Evolutionary conservation across 2,113 vertebrate species (phyloP), one percentile per base, ranked within the genome.

Genomic region (Nesogale talazaci): DNA sequence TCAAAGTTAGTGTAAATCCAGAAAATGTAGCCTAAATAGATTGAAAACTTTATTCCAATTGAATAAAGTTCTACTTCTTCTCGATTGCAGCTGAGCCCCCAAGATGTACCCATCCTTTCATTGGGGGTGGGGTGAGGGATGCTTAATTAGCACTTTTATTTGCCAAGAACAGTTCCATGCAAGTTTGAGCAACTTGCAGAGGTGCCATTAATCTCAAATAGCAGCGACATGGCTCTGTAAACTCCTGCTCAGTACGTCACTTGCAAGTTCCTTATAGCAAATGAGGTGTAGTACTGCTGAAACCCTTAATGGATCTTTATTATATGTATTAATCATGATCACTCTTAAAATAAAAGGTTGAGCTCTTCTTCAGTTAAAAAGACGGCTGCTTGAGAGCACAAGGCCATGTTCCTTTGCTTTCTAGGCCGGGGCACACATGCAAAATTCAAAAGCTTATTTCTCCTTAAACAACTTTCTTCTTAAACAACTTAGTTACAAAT

Each of bases 241-340:
- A 79, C 92, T 74, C 84, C 75, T 86, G n/a, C 86, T 96, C 96
- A 94, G 83, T 77, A 59, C 87, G 80, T 97, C 93, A 90, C 95
- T 95, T 95, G 96, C 90, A 83, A 95, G 92, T 87, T 97, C 95
- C 95, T 96, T 97, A 95, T 96, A 97, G 97, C 94, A 97, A 97
- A 97, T 89, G 94, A 97, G 89, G 79, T 94, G 89, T 96, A 94
- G 74, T 85, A 90, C 90, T 95, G 85, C 86, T 88, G 94, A 97
- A 97, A 97, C 92, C 95, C 96, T 97, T 97, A 97, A 95, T 95
- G 92, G 95, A 94, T 97, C 96, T 96, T 97, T 96, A 97, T 96
- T 97, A 88, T 92, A 93, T 38, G 87, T 85, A 96, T 97, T 97
- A 95, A 97, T 97, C 94, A 96, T 25, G 29, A 87, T 93, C 75